Conservation (phyloP, 2,888 invertebrate genomes). For the Maniola hyperantus region DNA sequence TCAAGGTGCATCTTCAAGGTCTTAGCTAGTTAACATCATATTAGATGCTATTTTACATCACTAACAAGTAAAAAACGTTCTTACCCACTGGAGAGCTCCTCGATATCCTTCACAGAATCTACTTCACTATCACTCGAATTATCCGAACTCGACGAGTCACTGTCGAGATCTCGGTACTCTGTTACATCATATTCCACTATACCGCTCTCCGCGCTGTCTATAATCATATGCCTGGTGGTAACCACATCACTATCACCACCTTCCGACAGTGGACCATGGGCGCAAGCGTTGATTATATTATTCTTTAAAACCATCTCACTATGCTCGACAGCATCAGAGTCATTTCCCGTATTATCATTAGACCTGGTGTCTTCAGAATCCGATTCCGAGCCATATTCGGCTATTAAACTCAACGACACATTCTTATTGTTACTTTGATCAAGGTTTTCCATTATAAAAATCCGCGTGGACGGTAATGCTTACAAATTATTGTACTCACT, state of each 20-base stretch:
- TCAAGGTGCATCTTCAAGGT: background rate
- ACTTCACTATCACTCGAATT: slow-evolving; percentile 72
- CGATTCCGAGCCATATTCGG: slow-evolving; percentile 75
- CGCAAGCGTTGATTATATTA: slow-evolving; percentile 78
- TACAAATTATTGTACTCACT: slow-evolving; percentile 30
- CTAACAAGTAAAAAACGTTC: slow-evolving; percentile 3
- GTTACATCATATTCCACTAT: slow-evolving; percentile 74
- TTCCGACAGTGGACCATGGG: slow-evolving; percentile 70
- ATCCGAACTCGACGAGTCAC: slow-evolving; percentile 60
- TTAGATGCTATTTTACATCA: background rate
- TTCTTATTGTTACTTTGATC: slow-evolving; percentile 73
- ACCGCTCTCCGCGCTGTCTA: slow-evolving; percentile 70
- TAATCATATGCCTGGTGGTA: slow-evolving; percentile 72
- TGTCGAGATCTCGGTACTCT: slow-evolving; percentile 70
- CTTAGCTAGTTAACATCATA: background rate
- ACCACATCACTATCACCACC: slow-evolving; percentile 60
- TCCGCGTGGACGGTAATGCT: slow-evolving; percentile 40
- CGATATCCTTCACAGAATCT: slow-evolving; percentile 73
- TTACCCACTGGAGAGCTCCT: slow-evolving; percentile 72
- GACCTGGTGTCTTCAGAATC: slow-evolving; percentile 71
- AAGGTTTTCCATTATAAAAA: slow-evolving; percentile 68
- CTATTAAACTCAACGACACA: slow-evolving; percentile 74
- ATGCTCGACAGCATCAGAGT: slow-evolving; percentile 67
- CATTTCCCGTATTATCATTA: slow-evolving; percentile 59
- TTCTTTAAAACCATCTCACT: slow-evolving; percentile 79